phyloP scores from a whole-genome alignment of 2,888 invertebrate genomes.

The Venusia cambrica region DNA sequence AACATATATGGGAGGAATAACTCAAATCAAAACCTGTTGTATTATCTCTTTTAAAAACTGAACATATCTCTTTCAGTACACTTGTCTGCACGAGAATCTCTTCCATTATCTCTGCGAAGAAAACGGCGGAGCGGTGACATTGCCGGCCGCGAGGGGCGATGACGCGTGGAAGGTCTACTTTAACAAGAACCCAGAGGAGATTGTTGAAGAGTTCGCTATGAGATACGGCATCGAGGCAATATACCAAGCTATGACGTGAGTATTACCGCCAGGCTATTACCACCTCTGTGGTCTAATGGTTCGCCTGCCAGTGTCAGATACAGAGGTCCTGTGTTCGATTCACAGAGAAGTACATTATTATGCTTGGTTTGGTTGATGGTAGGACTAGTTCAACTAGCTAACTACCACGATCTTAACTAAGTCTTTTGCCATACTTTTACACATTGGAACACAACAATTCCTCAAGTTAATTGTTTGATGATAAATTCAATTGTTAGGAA shows the following conservation, averaged over 20 bases:
- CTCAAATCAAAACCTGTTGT: not conserved
- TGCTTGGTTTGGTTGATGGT: too few relatives aligned
- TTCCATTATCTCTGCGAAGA: conserved; percentile 99
- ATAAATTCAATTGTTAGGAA: too few relatives aligned
- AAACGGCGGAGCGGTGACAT: conserved; percentile 92
- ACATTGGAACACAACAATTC: too few relatives aligned
- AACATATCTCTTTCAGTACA: conserved; percentile 83
- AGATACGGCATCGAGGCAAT: conserved; percentile 99
- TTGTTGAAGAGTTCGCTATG: conserved; percentile 99
- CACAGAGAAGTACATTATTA: too few relatives aligned
- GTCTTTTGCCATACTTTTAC: too few relatives aligned
- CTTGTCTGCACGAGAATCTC: conserved; percentile 98
- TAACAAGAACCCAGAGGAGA: conserved; percentile 98
- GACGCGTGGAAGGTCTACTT: conserved; percentile 99
- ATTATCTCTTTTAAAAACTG: not conserved
- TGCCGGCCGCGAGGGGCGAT: conserved; percentile 97
- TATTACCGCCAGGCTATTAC: too few relatives aligned
- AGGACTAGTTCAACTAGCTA: too few relatives aligned
- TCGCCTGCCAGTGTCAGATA: not conserved
- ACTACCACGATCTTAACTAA: too few relatives aligned
- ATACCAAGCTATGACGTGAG: conserved; percentile 99
- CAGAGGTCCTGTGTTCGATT: too few relatives aligned
- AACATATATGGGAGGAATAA: too few relatives aligned
- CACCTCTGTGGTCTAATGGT: not conserved
- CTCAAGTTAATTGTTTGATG: too few relatives aligned